Base-by-base conservation (phyloP, 1,140 invertebrate species). In the Chlorops oryzae region DNA sequence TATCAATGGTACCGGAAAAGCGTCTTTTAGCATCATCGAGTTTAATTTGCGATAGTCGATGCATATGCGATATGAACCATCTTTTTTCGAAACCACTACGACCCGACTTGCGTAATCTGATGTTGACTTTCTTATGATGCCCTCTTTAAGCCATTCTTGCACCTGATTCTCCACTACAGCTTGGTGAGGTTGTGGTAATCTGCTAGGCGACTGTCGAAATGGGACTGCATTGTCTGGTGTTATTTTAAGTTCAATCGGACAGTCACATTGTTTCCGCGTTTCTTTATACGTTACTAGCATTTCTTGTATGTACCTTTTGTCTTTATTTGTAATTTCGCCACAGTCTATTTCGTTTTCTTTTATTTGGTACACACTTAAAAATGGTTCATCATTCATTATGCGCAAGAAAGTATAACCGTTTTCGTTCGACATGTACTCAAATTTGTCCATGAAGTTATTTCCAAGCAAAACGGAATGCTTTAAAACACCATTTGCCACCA, bases 41-140 rank as follows among this genome's bases (percentile, higher is more conserved):
- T 67, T 65, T 13, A 67, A 38, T 5, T 47, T 22, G 15, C 62
- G 22, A 45, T 50, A 65, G 35, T 62, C 62, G 10, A 68, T 39
- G 44, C 58, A 62, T 4, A 63, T 22, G 20, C 61, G 23, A 1
- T 44, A n/a, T 3, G 48, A 27, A 7, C 52, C 55, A 51, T 62
- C 57, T 46, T 63, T 65, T 28, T 65, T 60, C 21, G 51, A 61
- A 0, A 62, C 64, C 25, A 61, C 15, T 4, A 69, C 58, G 7
- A 63, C 53, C 17, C 55, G 57, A 35, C 64, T 70, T 7, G 62
- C 60, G n/a, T 51, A 34, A 23, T 50, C 42, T 10, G 49, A 60
- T 5, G 13, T 32, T n/a, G 48, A 54, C 10, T 51, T 10, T 5
- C 52, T 27, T 9, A 57, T 38, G 5, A 55, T 51, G 1, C 25